These are phyloP conservation scores for Campodea augens DNA, from an alignment of 1,140 invertebrate species.

Conservation along the genomic window DNA sequence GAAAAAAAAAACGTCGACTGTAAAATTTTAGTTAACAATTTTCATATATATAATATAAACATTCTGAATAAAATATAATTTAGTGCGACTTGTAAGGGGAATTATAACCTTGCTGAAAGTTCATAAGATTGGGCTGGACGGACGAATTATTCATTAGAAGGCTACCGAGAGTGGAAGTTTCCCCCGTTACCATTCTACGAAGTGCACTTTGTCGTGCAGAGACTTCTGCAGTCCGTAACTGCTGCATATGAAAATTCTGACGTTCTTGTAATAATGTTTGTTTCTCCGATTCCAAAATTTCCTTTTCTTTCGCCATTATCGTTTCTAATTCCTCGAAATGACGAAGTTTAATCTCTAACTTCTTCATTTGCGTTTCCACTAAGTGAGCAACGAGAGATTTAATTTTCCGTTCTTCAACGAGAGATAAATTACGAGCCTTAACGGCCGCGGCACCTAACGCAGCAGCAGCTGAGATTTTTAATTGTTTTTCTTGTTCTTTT, in stretches of 20 bases:
- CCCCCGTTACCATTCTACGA: slow-evolving; percentile 41
- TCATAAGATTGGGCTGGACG: too few species aligned
- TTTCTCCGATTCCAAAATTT: slow-evolving; percentile 87
- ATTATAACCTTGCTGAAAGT: too few species aligned
- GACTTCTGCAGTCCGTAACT: slow-evolving; percentile 90
- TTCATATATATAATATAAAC: too few species aligned
- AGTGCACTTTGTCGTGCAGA: slow-evolving; percentile 77
- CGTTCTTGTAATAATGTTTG: slow-evolving; percentile 94
- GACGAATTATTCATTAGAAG: too few species aligned
- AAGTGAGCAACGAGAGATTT: slow-evolving; percentile 90
- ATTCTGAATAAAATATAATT: too few species aligned
- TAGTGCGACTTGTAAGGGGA: too few species aligned
- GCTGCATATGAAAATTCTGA: slow-evolving; percentile 96
- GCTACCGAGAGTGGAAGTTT: too few species aligned
- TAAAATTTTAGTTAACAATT: too few species aligned
- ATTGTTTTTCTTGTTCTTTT: slow-evolving; percentile 31
- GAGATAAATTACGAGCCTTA: slow-evolving; percentile 95
- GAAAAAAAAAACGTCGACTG: too few species aligned
- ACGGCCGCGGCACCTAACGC: slow-evolving; percentile 92
- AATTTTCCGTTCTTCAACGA: slow-evolving; percentile 94
- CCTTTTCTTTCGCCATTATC: slow-evolving; percentile 95
- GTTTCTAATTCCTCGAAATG: slow-evolving; percentile 98
- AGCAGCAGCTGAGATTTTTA: slow-evolving; percentile 87
- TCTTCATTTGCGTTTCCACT: slow-evolving; percentile 98
- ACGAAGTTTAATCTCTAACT: slow-evolving; percentile 91